Evolutionary conservation across 2,888 invertebrate genomes (phyloP), one percentile per base, ranked within the genome.

Genomic region (Zonitis immaculata): DNA sequence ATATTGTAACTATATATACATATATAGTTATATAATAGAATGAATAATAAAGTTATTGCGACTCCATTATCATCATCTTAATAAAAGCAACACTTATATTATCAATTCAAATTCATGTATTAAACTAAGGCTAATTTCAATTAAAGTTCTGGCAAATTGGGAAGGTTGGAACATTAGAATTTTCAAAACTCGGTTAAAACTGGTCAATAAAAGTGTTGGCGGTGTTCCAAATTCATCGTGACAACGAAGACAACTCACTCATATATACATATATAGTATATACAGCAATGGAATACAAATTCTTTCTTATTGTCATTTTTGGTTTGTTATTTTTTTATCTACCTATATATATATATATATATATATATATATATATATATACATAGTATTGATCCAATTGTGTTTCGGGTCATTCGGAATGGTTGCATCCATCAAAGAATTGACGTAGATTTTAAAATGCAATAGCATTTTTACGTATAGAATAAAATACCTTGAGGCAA

Each of bases 121-220:
- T 20, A 39, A 39, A 11, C 39, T 11, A 39, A 39, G 18, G 20
- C 39, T 56, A 59, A 59, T 59, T 59, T 56, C 56, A 59, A 59
- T 56, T 56, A 51, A 56, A 55, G 47, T 56, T 56, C 42, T 50
- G 50, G 35, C 35, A 46, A 39, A 43, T 22, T 22, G 22, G 22
- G n/a, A n/a, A n/a, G 22, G 22, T 5, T 5, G 22, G 22, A 22
- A 53, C 44, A 42, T 55, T 42, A 46, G 32, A 44, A 25, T n/a
- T 44, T 44, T 46, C 18, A 45, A 44, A 44, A 51, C 47, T 54
- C 46, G 6, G 35, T 45, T 6, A 42, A 35, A 59, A 53, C 53
- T 55, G 59, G 59, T 55, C 59, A 59, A 59, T 59, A 59, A 57
- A 57, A 57, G 54, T 52, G 59, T 55, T 59, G 59, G 59, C 57